Base-by-base conservation (phyloP, 2,113 vertebrate species). In the Baryphthengus martii region DNA sequence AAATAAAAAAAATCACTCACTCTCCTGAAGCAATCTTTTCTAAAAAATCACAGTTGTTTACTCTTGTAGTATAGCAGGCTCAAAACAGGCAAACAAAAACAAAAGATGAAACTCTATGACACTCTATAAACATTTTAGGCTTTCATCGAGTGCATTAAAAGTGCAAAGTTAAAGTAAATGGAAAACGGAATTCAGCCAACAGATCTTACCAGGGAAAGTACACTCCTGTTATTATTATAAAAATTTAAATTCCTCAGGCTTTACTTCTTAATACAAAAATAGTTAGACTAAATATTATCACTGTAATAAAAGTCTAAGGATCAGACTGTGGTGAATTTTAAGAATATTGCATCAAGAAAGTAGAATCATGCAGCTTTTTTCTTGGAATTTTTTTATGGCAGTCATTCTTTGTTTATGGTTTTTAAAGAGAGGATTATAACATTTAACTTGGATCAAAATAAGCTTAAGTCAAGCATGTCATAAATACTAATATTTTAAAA, bases 391-490 rank as follows among this genome's bases (percentile, higher is more conserved):
- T 86, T 67, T 77, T 59, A 73, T 77, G 47, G 37, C 52, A 85
- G 35, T 75, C 35, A 78, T 87, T 88, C 47, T 55, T 89, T 55
- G 47, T 87, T 94, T 87, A 82, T 33, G 45, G 11, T 42, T 92
- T 83, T 83, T 77, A 86, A 92, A 90, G 83, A 90, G 80, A 92
- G 59, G 68, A 86, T 90, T 88, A 92, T 5, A 77, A 35, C 67
- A 86, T 94, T 86, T 80, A 84, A 66, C 66, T 90, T 50, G 49
- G 29, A 84, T 77, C 56, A 95, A 94, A 93, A 95, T 40, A 92
- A 62, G 19, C 26, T 66, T 84, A 95, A 93, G 75, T 87, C 85
- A 91, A 78, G 45, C 29, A 56, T 16, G 63, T 45, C 52, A 72
- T 52, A 47, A 68, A 33, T 40, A 56, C 17, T 56, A 78, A 49